These are phyloP conservation scores for Danio tinwini DNA, from an alignment of 2,797 vertebrate species.

Conservation along the genomic window DNA sequence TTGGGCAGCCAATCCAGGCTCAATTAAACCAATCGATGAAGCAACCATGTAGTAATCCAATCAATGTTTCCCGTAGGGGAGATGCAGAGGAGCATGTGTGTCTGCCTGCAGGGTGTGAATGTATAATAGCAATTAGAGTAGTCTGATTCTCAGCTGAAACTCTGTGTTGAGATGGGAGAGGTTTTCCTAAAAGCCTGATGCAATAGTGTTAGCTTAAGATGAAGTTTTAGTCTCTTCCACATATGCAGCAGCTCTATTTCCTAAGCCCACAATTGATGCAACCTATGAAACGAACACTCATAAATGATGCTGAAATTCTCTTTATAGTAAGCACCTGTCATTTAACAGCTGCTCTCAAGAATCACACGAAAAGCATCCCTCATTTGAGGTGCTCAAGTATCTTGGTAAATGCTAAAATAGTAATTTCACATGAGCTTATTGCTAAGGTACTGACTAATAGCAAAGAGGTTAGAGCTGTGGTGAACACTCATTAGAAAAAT, in stretches of 20 bases:
- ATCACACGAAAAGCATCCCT: not conserved
- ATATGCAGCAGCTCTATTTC: not conserved
- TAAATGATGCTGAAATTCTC: not conserved
- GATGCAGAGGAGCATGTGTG: not conserved
- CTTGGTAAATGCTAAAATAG: too few relatives aligned
- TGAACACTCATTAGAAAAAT: too few relatives aligned
- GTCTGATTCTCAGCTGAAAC: not conserved
- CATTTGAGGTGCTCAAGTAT: not conserved
- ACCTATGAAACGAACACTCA: not conserved
- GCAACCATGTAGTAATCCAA: conserved; percentile 16
- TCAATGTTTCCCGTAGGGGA: conserved; percentile 27
- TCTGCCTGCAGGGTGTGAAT: conserved; percentile 3
- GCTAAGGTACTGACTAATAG: too few relatives aligned
- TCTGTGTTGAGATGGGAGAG: not conserved
- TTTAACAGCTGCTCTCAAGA: not conserved
- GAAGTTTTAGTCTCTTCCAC: not conserved
- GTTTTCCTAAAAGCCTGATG: not conserved
- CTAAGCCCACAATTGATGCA: not conserved
- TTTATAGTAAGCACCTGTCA: not conserved
- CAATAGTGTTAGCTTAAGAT: not conserved
- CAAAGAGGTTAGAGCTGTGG: too few relatives aligned
- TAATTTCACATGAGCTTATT: too few relatives aligned
- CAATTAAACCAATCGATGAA: conserved; percentile 34
- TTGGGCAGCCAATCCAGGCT: conserved; percentile 7
- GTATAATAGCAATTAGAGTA: not conserved